Conservation (phyloP, 2,888 invertebrate genomes). For the Rotaria socialis region DNA sequence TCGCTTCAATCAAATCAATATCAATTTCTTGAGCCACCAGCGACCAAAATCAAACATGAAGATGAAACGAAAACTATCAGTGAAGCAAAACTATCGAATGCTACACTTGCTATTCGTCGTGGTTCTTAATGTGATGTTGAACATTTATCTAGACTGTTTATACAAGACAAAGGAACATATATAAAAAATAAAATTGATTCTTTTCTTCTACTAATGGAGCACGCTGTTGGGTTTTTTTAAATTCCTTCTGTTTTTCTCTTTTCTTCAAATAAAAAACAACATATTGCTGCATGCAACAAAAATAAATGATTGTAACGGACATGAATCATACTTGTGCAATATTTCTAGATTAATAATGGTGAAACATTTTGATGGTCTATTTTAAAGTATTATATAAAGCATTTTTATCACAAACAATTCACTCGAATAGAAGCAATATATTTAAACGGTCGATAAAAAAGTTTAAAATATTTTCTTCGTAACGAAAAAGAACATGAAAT, state of each 20-base stretch:
- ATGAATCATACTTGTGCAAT: background rate
- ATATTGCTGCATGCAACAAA: background rate
- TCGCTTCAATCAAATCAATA: background rate
- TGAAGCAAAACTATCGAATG: conserved; percentile 6
- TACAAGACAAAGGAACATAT: background rate
- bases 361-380: background rate
- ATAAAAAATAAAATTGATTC: background rate
- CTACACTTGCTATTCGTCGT: conserved; percentile 2
- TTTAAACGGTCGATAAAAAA: background rate
- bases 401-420: background rate
- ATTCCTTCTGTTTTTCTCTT: background rate
- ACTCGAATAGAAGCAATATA: background rate
- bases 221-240: background rate
- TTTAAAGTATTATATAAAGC: background rate
- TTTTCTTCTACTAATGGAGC: background rate
- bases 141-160: background rate
- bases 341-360: background rate
- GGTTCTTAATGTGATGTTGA: background rate
- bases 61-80: conserved; percentile 11
- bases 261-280: background rate
- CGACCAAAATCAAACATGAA: background rate
- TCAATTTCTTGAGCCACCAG: conserved; percentile 23
- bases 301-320: background rate
- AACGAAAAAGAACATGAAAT: background rate
- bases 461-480: background rate